Base-by-base conservation (phyloP, 2,888 invertebrate genomes). In the Geotrupes spiniger region DNA sequence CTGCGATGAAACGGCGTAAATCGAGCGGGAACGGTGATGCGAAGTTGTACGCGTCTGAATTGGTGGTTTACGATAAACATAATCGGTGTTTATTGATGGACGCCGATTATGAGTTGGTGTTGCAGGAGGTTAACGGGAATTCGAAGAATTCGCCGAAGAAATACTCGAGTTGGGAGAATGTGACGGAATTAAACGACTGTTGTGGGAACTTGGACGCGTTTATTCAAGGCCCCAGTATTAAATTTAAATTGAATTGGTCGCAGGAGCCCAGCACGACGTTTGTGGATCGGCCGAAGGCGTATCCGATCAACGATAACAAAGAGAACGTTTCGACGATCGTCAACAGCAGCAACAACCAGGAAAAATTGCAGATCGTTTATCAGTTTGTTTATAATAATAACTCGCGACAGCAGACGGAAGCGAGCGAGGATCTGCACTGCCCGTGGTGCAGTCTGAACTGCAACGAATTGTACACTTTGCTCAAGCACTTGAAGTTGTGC, bases 391-490 rank as follows among this genome's bases (percentile, higher is more conserved):
- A 94, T 71, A 94, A 93, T 73, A 94, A 93, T 73, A 94, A 92
- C 70, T 92, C 91, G 33, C 79, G 94, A 36, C 96, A 96, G 68
- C 95, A 95, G 74, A 96, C 95, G 0, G 95, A 95, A 74, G 92
- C 93, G 6, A 88, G 92, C 54, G 90, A 92, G 65, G 93, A 95
- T 75, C 79, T 94, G 41, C 88, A 89, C 67, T 97, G 97, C 69
- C 96, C 97, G 1, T 97, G 96, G 96, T 97, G 97, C 71, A 89
- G 89, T 4, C 76, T 96, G 12, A 90, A 94, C 74, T 96, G 95
- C 64, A 83, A 86, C 43, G 81, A 85, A 26, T 77, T 97, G 14
- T 94, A 94, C 73, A 88, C 92, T 0, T 76, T 97, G 56, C 79
- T 97, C 28, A 96, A 95, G 70, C 97, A 97, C 72, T 80, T 97